A percentile compares a stretch with the other conserved stretches of the same genome.
Evolutionary conservation across 2,888 invertebrate species (phyloP).

Genomic region (Deroplatys truncata): DNA sequence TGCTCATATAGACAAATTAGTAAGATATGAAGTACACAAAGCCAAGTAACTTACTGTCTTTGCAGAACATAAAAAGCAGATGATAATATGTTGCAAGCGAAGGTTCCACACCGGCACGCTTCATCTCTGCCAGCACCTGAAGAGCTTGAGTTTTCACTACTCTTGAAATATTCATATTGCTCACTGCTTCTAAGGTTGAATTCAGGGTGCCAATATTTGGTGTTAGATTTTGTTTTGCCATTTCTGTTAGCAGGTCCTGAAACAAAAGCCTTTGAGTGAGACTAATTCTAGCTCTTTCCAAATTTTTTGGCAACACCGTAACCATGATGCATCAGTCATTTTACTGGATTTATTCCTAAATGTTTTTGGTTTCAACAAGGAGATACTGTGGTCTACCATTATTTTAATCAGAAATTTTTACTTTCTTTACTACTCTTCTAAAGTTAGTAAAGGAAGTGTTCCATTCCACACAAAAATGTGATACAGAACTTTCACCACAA

Average conservation of each 20-base stretch:
- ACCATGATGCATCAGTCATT: too few species aligned
- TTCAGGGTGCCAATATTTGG: slow-evolving; percentile 70
- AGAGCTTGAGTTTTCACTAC: slow-evolving; percentile 48
- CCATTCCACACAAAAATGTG: too few species aligned
- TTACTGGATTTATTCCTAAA: too few species aligned
- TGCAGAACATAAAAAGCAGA: slow-evolving; percentile 64
- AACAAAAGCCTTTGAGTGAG: slow-evolving; percentile 22
- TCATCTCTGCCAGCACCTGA: slow-evolving; percentile 60
- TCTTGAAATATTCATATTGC: slow-evolving; percentile 45
- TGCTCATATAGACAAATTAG: too few species aligned
- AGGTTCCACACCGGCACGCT: slow-evolving; percentile 63
- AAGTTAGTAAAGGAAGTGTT: too few species aligned
- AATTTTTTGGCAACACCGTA: too few species aligned
- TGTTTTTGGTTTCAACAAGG: too few species aligned
- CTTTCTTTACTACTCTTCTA: too few species aligned
- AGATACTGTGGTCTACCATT: too few species aligned
- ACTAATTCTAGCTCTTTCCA: too few species aligned
- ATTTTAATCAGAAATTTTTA: too few species aligned
- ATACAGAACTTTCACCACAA: too few species aligned
- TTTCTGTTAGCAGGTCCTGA: slow-evolving; percentile 57
- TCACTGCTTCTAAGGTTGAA: slow-evolving; percentile 52
- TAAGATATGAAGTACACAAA: background rate
- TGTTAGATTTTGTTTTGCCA: slow-evolving; percentile 55
- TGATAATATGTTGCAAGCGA: slow-evolving; percentile 72
- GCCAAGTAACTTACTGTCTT: slow-evolving; percentile 55